Percentiles rank a stretch among this genome's conserved stretches.
Evolutionary conservation across 2,113 vertebrate species (phyloP).

Genomic region (Lophochroa leadbeateri): DNA sequence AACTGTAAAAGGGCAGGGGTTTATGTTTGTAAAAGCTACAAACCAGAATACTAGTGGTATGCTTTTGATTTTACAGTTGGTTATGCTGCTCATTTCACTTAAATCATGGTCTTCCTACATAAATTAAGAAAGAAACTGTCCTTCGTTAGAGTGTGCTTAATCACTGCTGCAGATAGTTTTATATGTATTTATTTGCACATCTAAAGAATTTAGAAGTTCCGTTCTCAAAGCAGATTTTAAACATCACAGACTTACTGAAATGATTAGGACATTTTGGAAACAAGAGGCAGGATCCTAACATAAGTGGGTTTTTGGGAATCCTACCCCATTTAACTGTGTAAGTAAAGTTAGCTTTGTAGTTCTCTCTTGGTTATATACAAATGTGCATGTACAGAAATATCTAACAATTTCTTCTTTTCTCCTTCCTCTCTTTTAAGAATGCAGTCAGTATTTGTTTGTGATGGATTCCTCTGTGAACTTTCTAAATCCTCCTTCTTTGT

Average conservation of each 20-base stretch:
- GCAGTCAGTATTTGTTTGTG: neutral
- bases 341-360: neutral
- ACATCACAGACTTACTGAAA: neutral
- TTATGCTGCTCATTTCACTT: neutral
- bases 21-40: neutral
- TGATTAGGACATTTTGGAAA: neutral
- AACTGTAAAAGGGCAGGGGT: neutral
- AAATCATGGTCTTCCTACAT: neutral
- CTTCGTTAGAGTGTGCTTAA: neutral
- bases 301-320: fast-evolving
- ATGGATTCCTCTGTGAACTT: neutral
- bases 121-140: neutral
- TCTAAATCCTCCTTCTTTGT: neutral
- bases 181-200: neutral
- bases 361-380: neutral
- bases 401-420: neutral
- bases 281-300: neutral
- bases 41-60: neutral
- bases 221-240: neutral
- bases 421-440: neutral
- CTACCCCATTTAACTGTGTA: neutral
- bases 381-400: neutral
- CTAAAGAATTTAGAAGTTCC: neutral
- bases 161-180: neutral
- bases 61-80: neutral